These are phyloP conservation scores for Probosciger aterrimus DNA, from an alignment of 2,113 vertebrate species.

Conservation along the genomic window DNA sequence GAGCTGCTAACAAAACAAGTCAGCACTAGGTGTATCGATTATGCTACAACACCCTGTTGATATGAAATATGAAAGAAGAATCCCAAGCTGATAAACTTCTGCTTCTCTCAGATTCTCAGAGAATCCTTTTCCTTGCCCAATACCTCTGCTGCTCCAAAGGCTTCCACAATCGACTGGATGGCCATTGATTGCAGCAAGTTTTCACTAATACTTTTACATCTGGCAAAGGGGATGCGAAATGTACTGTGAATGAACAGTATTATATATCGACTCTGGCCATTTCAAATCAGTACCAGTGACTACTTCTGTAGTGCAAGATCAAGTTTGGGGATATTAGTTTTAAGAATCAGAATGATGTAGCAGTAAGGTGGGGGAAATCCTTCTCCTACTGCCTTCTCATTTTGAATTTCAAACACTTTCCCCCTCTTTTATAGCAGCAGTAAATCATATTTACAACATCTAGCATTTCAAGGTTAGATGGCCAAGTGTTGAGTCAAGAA, in stretches of 20 bases:
- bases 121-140: not conserved
- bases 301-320: not conserved
- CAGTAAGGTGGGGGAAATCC: not conserved
- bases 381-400: not conserved
- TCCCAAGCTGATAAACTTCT: not conserved
- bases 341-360: not conserved
- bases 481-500: slow-evolving; percentile 25
- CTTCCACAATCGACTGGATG: rapidly evolving
- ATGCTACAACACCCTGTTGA: not conserved
- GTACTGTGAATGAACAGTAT: not conserved
- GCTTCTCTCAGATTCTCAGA: not conserved
- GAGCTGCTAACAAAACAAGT: not conserved
- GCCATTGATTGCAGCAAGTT: not conserved
- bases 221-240: not conserved
- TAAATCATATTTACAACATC: slow-evolving; percentile 2
- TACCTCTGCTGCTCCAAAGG: not conserved
- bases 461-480: slow-evolving; percentile 24
- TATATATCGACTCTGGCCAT: not conserved
- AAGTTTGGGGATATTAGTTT: not conserved
- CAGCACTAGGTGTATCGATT: not conserved
- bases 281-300: not conserved
- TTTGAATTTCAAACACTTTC: slow-evolving; percentile 13
- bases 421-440: not conserved
- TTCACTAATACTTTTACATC: not conserved
- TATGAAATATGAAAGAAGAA: not conserved